Conservation (phyloP, 2,797 vertebrate species). For the Neosalanx taihuensis region DNA sequence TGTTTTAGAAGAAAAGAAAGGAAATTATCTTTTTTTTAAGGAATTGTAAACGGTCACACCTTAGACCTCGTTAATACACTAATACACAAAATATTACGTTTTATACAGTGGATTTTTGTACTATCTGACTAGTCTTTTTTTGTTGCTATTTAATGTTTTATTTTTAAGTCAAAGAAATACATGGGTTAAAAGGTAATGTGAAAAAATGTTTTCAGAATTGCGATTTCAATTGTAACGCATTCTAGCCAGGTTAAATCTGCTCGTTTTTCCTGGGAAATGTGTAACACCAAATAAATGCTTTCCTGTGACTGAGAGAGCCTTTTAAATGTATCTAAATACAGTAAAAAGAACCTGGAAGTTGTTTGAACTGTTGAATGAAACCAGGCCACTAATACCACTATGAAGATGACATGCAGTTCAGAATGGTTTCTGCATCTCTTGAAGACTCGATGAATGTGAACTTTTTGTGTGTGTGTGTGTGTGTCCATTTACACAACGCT, state of each 20-base stretch:
- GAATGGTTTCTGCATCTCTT: background rate
- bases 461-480: background rate
- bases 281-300: constrained; percentile 24
- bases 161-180: constrained; percentile 19
- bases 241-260: background rate
- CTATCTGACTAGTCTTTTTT: constrained; percentile 13
- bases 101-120: constrained; percentile 24
- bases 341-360: constrained; percentile 17
- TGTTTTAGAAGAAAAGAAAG: too few relatives aligned
- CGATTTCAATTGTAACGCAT: background rate
- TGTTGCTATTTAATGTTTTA: constrained; percentile 26
- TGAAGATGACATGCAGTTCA: background rate
- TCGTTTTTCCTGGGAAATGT: constrained; percentile 12
- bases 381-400: constrained; percentile 21
- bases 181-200: constrained; percentile 42
- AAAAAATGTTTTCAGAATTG: constrained; percentile 26
- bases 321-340: constrained; percentile 21
- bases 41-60: too few relatives aligned
- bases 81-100: too few relatives aligned
- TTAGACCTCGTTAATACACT: too few relatives aligned
- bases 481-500: background rate
- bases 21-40: too few relatives aligned
- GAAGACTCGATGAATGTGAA: background rate
- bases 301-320: constrained; percentile 9
- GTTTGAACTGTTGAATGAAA: constrained; percentile 18